Evolutionary conservation across 1,140 invertebrate genomes (phyloP).

Genomic region (Euborellia annulipes): DNA sequence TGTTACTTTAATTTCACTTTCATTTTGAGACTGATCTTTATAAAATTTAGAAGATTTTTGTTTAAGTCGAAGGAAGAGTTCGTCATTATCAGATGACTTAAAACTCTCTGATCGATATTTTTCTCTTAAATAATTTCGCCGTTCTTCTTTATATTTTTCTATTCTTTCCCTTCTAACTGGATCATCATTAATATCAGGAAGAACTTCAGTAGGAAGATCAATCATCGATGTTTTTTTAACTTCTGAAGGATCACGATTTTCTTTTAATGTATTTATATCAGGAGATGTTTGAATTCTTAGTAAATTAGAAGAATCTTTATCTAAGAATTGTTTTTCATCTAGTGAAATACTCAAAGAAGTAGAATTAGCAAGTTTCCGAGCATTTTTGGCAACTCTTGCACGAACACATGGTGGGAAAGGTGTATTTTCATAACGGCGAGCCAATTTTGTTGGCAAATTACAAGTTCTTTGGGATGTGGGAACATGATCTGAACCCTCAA

Average conservation of each 20-base stretch:
- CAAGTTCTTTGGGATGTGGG: constrained; percentile 4
- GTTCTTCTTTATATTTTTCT: constrained; percentile 81
- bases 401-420: constrained; percentile 36
- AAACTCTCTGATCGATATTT: constrained; percentile 76
- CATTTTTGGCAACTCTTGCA: constrained; percentile 25
- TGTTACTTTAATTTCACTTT: too few relatives aligned
- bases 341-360: constrained; percentile 47
- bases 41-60: too few relatives aligned
- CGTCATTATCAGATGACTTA: constrained; percentile 40
- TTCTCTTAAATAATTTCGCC: constrained; percentile 67
- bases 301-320: constrained; percentile 27
- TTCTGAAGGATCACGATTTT: constrained; percentile 24
- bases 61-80: too few relatives aligned
- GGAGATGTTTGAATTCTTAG: constrained; percentile 22
- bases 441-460: constrained; percentile 5
- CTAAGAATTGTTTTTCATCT: constrained; percentile 49
- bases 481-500: not conserved
- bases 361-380: constrained; percentile 1
- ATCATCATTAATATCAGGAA: constrained; percentile 22
- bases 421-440: not conserved
- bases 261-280: constrained; percentile 18
- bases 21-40: too few relatives aligned
- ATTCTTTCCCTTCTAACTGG: constrained; percentile 53
- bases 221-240: not conserved
- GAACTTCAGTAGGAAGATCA: not conserved